Base-by-base conservation (phyloP, 2,888 invertebrate species). In the Lacanobia oleracea region DNA sequence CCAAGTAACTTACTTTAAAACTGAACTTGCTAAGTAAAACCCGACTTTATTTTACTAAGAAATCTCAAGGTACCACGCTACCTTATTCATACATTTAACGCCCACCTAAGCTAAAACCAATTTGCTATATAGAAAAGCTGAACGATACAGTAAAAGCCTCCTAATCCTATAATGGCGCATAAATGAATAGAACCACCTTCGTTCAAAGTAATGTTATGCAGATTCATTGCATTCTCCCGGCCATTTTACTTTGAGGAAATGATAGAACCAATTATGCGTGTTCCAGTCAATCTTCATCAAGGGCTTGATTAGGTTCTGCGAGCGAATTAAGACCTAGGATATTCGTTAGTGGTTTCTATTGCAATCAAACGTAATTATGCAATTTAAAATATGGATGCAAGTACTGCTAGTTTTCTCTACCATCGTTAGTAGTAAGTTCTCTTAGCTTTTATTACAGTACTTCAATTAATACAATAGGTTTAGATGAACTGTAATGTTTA, bases 211-310 rank as follows among this genome's bases (percentile, higher is more conserved):
- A 50, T 62, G 56, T 53, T 65, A 51, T 67, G 53, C 50, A 63
- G 54, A 74, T 73, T 43, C 61, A 60, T 61, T 73, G 63, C 81
- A 77, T 81, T 57, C 59, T 67, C 33, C 16, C 67, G 59, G 57
- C 56, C 63, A 73, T 73, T 72, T 79, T 53, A 67, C 72, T 72
- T 53, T 37, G 21, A 67, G 73, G 68, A 73, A 67, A 77, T 79
- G 21, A 64, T 60, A 51, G 60, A 69, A 73, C 73, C 77, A 80
- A 80, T 80, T 73, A 65, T 77, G 60, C 77, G 27, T 56, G 59
- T 72, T 62, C 48, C 16, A 79, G 73, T 77, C 81, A 81, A 73
- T 81, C 73, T 79, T 73, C 72, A 68, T 81, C 72, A 64, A 68
- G 51, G 45, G 57, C 68, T 81, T 64, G 77, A 81, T 81, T 77